Evolutionary conservation across 2,113 vertebrate genomes (phyloP), one percentile per base, ranked within the genome.

Genomic region (Thalassoma bifasciatum): DNA sequence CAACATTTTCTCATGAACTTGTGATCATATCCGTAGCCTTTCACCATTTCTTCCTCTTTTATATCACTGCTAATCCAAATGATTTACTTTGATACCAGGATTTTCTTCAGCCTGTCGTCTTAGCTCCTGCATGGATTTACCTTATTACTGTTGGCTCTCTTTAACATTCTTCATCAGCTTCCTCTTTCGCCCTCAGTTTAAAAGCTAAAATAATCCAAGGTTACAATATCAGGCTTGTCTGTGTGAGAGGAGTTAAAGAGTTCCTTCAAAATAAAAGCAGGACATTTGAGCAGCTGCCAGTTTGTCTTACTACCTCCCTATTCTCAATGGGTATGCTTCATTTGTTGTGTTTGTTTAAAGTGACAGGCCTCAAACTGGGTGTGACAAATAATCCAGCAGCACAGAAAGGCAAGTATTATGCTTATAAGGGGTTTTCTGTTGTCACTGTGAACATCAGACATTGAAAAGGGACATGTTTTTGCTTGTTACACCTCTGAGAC

Each of bases 131-230:
- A 4, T 46, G 61, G 77, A 70, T 74, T 82, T 49, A 65, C 49
- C 16, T 22, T 67, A 63, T 81, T 79, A 63, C 68, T 58, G 44
- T 84, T 84, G 88, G 75, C 82, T 72, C 21, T 5, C 8, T 21
- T 0, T 36, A 67, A 23, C 64, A 85, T 81, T 81, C 42, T 60
- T 75, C 38, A 23, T 7, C 26, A 37, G 30, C 24, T 24, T 52
- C 22, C 50, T 42, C 16, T 36, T 57, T 71, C 52, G 1, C 51
- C 42, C 47, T 63, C 17, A 23, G 34, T 75, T 72, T 75, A 1
- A 14, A 61, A 65, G 30, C 23, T 24, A 19, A 22, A 67, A 54
- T 77, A 60, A 66, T 52, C 65, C 22, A 3, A 30, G 30, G 30
- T 30, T 3, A 30, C 30, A 30, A 56, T 54, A 60, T 13, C 3